Base-by-base conservation (phyloP, 2,888 invertebrate genomes). In the Zhuqinia jingwanae region DNA sequence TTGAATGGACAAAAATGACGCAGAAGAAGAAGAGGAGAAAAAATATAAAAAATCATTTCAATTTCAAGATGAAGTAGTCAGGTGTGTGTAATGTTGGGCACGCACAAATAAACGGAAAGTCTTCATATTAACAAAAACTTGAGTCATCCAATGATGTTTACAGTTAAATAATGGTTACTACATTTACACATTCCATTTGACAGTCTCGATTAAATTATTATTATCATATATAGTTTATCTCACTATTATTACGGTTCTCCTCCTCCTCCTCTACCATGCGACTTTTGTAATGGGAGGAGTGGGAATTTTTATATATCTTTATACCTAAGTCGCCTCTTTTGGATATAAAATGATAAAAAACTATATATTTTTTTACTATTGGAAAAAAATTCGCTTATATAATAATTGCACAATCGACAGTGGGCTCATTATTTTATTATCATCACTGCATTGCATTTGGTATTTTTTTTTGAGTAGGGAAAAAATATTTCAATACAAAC, bases 211-310 rank as follows among this genome's bases (percentile, higher is more conserved):
- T n/a, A n/a, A n/a, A n/a, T n/a, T n/a, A n/a, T n/a, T n/a, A n/a
- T n/a, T n/a, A n/a, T n/a, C n/a, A n/a, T n/a, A n/a, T n/a, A n/a
- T n/a, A n/a, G n/a, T n/a, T n/a, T n/a, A n/a, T n/a, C n/a, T n/a
- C n/a, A n/a, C n/a, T n/a, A n/a, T 25, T 58, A 58, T 58, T 58
- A 58, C 15, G 58, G 25, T 58, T 25, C 22, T 58, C 58, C 58
- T 58, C 58, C 58, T 58, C 25, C 11, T 58, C 25, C 1, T 58
- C n/a, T n/a, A n/a, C n/a, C n/a, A n/a, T n/a, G n/a, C n/a, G n/a
- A n/a, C n/a, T n/a, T 22, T 13, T 25, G 25, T 22, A 58, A 11
- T 22, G 58, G 58, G 25, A 22, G 58, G 58, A 25, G 58, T 13
- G 13, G 25, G 25, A 6, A 15, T 58, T 10, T 58, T 22, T 36